Percentiles rank a stretch among this genome's conserved stretches.
Conservation (phyloP, 2,797 vertebrate species). For the Scolopax rusticola region DNA sequence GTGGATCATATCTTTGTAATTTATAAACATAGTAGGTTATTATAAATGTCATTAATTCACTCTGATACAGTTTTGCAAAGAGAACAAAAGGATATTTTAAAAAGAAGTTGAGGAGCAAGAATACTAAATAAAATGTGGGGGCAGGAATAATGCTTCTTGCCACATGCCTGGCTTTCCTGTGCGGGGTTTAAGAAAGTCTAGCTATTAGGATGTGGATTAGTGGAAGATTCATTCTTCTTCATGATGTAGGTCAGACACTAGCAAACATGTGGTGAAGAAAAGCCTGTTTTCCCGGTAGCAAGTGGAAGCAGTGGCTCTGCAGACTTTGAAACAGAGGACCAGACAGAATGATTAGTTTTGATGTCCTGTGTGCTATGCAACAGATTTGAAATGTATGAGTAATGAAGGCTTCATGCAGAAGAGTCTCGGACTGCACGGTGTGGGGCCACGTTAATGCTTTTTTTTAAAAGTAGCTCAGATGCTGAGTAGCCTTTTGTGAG, state of each 20-base stretch:
- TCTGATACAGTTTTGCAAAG: conserved; percentile 20
- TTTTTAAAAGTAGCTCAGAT: conserved; percentile 47
- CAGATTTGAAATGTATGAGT: conserved; percentile 64
- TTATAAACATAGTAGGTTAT: background rate
- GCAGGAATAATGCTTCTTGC: conserved; percentile 60
- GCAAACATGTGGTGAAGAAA: conserved; percentile 44
- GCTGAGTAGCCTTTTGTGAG: conserved; percentile 51
- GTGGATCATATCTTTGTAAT: conserved; percentile 21
- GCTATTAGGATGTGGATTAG: conserved; percentile 83
- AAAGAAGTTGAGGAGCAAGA: background rate
- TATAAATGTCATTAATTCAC: conserved; percentile 13
- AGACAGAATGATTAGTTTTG: conserved; percentile 36
- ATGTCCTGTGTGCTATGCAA: conserved; percentile 37
- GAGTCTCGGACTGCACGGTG: conserved; percentile 43
- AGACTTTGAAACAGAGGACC: background rate
- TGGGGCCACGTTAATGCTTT: conserved; percentile 50
- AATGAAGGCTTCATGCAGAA: conserved; percentile 66
- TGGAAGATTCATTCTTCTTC: conserved; percentile 70
- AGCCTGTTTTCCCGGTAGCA: conserved; percentile 22
- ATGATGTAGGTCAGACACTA: conserved; percentile 68
- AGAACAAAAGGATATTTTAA: conserved; percentile 4
- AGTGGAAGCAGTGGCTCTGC: conserved; percentile 37
- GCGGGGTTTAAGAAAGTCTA: conserved; percentile 74
- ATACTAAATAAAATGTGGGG: conserved; percentile 24
- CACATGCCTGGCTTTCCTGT: conserved; percentile 80